These are phyloP conservation scores for Drosophila pallidifrons DNA, from an alignment of 1,140 invertebrate species.

Conservation along the genomic window DNA sequence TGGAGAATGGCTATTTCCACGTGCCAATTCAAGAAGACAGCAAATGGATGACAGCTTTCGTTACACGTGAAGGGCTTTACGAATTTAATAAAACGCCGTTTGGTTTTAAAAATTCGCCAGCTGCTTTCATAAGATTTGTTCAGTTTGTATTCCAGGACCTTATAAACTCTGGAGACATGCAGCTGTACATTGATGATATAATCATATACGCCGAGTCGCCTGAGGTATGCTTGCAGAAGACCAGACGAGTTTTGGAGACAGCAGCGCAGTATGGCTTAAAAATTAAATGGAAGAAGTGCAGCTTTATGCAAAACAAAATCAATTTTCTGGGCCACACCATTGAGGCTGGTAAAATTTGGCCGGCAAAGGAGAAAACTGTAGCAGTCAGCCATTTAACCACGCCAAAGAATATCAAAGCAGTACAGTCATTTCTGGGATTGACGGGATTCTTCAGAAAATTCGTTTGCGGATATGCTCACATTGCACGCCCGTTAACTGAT, in stretches of 20 bases:
- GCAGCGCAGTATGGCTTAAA: no score
- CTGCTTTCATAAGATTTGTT: neutral
- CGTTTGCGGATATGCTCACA: neutral
- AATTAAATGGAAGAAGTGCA: no score
- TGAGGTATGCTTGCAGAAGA: no score
- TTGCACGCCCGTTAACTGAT: neutral
- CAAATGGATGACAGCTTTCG: no score
- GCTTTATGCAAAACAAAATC: no score
- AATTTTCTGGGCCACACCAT: neutral
- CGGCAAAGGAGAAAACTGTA: neutral
- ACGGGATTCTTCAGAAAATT: neutral
- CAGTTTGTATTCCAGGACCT: neutral
- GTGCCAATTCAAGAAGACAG: no score
- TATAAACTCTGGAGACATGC: neutral
- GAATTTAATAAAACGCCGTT: no score
- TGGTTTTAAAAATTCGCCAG: slow-evolving; percentile 1
- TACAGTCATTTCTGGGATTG: neutral
- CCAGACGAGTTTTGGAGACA: no score
- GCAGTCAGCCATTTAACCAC: neutral
- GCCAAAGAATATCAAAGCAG: neutral
- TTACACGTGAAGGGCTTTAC: no score
- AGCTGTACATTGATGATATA: slow-evolving; percentile 1
- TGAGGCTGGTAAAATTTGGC: no score
- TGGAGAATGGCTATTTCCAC: no score
- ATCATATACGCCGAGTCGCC: neutral